Evolutionary conservation across 2,888 invertebrate genomes (phyloP), one percentile per base, ranked within the genome.

Genomic region (Cloeon dipterum): DNA sequence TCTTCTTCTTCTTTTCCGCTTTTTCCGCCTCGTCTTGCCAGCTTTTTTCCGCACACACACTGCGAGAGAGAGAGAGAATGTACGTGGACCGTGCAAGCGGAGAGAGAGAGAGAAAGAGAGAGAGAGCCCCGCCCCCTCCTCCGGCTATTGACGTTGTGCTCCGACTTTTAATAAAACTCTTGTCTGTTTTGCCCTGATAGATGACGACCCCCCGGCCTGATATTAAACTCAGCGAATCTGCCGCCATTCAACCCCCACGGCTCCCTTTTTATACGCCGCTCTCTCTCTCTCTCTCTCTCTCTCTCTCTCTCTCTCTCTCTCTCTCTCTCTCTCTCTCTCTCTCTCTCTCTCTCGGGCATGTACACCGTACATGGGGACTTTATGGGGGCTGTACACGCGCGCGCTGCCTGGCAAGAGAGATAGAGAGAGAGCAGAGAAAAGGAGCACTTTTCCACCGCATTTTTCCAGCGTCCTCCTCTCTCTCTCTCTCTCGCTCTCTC

Each of bases 141-240:
- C 42, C 40, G 39, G 47, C 48, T 47, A 56, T 57, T 58, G 57
- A 57, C 58, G 56, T 56, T 42, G 54, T 50, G 49, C 53, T 52
- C 57, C 51, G 56, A 58, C 57, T 59, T 61, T 61, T 61, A 60
- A 59, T 61, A 61, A 61, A 61, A 61, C 59, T 59, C 59, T 60
- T 61, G 61, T 60, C 60, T 60, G 59, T 59, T 59, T 57, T 57
- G 56, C 55, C 58, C 61, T 61, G 61, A 61, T 60, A 60, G 60
- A 61, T 61, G 61, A 59, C 60, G 59, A 52, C 58, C 55, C 58
- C 58, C 57, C 53, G 55, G 57, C 53, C 57, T 56, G 59, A 61
- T 61, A 61, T 61, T 61, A 59, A 61, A 61, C 53, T 44, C 36
- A 26, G 17, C 36, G 14, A 36, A 36, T 26, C 36, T 23, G 16